Conservation (phyloP, 2,797 vertebrate genomes). For the Philypnodon macrostomus region DNA sequence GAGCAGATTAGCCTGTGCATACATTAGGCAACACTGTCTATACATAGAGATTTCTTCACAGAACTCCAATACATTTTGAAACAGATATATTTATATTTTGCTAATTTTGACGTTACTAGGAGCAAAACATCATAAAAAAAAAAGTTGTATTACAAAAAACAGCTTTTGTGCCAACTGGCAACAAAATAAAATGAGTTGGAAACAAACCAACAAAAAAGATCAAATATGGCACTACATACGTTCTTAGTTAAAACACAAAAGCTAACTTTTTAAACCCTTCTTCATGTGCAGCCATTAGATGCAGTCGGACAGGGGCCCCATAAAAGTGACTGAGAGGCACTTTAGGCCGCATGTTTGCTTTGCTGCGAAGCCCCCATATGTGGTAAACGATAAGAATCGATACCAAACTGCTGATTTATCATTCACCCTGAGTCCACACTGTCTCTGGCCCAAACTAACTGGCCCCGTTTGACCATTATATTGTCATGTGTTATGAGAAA, state of each 20-base stretch:
- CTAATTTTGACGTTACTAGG: no score
- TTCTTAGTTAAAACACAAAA: conserved; percentile 22
- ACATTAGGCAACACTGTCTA: no score
- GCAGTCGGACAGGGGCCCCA: conserved; percentile 51
- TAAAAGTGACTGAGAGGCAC: conserved; percentile 64
- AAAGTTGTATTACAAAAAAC: no score
- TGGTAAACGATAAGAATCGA: conserved; percentile 67
- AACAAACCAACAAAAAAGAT: not conserved
- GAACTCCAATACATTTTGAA: no score
- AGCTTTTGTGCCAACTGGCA: no score
- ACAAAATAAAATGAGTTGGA: not conserved
- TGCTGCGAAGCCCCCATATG: conserved; percentile 45
- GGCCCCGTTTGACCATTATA: conserved; percentile 70
- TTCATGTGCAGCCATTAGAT: conserved; percentile 44
- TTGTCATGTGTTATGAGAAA: conserved; percentile 67
- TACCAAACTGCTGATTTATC: conserved; percentile 66
- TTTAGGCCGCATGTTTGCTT: conserved; percentile 59
- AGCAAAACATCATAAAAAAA: no score
- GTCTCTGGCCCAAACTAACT: conserved; percentile 60
- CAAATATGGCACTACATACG: conserved; percentile 17
- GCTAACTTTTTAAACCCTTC: conserved; percentile 25
- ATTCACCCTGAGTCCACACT: conserved; percentile 44
- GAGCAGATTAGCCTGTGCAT: no score
- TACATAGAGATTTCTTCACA: no score
- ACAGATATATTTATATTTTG: no score